phyloP scores from a whole-genome alignment of 2,888 invertebrate species.

The Polymixis flavicincta region DNA sequence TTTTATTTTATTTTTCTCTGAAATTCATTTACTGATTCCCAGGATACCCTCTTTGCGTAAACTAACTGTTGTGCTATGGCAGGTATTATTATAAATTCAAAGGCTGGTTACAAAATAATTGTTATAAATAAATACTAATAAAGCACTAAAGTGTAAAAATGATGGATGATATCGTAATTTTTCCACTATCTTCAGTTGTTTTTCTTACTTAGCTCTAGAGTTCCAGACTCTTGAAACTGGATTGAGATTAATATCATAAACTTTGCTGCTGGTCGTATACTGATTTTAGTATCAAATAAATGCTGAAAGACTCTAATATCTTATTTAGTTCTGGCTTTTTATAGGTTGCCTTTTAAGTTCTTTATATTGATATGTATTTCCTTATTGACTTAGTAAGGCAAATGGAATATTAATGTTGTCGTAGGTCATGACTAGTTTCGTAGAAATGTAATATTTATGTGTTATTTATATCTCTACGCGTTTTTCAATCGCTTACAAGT shows the following conservation, averaged over 20 bases:
- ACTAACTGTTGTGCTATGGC: not conserved
- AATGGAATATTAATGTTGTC: constrained; percentile 8
- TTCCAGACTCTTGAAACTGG: constrained; percentile 13
- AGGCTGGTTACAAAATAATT: not conserved
- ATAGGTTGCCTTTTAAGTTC: not conserved
- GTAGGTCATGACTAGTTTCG: constrained; percentile 17
- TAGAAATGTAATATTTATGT: constrained; percentile 2
- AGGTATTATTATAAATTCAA: not conserved
- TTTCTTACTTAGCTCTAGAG: constrained; percentile 33
- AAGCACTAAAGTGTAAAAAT: constrained; percentile 26
- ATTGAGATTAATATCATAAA: constrained; percentile 44
- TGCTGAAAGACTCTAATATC: not conserved
- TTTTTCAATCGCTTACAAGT: not conserved
- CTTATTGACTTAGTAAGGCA: constrained; percentile 6
- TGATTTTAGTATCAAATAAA: constrained; percentile 12
- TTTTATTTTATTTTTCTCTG: not conserved
- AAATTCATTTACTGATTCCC: not conserved
- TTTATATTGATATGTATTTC: constrained; percentile 2
- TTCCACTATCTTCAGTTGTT: constrained; percentile 28
- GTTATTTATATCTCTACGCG: constrained; percentile 3
- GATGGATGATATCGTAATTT: constrained; percentile 38
- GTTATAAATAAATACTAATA: not conserved
- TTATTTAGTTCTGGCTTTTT: not conserved
- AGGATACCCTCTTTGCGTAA: not conserved
- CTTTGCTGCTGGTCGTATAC: constrained; percentile 7